phyloP scores from a whole-genome alignment of 2,113 vertebrate species.

The Coptodon bakossiorum region DNA sequence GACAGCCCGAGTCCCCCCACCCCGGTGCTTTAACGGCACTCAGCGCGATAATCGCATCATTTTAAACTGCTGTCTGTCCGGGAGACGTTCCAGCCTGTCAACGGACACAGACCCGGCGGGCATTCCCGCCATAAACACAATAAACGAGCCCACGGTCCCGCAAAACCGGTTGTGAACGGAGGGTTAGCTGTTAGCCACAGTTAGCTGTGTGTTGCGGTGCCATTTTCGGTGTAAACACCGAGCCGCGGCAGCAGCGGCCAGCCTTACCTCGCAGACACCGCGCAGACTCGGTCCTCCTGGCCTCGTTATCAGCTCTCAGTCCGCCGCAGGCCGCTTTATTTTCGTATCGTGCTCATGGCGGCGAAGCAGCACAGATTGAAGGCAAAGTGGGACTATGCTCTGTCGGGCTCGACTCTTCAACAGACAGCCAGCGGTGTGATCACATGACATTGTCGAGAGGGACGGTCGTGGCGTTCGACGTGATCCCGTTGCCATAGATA shows the following conservation, averaged over 20 bases:
- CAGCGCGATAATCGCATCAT: background rate
- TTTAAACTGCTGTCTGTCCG: background rate
- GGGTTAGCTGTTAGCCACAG: background rate
- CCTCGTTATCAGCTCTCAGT: background rate
- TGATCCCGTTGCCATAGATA: conserved; percentile 14
- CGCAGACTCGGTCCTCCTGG: background rate
- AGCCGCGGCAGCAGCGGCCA: background rate
- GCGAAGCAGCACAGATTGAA: background rate
- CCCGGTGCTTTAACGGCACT: background rate
- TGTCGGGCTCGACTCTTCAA: background rate
- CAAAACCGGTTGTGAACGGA: background rate
- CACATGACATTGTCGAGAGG: conserved; percentile 15
- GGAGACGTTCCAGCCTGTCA: background rate
- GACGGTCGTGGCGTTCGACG: background rate
- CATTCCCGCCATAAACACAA: background rate
- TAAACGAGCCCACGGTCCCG: background rate
- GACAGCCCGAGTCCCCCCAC: background rate
- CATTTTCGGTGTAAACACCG: conserved; percentile 1
- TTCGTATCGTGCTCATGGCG: background rate
- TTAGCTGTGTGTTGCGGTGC: background rate
- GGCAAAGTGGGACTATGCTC: background rate
- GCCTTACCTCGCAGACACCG: conserved; percentile 16
- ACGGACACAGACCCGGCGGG: background rate
- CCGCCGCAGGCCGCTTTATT: background rate
- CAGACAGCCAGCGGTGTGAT: background rate